Evolutionary conservation across 2,888 invertebrate genomes (phyloP).

Genomic region (Catocala sponsa): DNA sequence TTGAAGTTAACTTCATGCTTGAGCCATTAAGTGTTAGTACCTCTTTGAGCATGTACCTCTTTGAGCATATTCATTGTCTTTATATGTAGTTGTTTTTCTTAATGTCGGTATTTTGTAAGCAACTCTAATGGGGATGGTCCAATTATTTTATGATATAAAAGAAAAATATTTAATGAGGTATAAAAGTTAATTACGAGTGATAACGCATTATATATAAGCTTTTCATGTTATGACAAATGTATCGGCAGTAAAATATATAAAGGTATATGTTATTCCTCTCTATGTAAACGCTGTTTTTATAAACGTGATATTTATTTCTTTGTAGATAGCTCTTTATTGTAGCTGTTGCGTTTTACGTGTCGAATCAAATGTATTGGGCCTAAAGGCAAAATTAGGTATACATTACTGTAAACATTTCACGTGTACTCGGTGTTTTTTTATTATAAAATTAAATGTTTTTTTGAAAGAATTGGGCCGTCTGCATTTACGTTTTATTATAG

Average conservation of each 20-base stretch:
- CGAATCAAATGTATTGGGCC: slow-evolving; percentile 32
- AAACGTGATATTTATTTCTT: slow-evolving; percentile 24
- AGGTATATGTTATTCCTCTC: slow-evolving; percentile 29
- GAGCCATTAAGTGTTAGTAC: slow-evolving; percentile 66
- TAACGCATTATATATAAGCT: slow-evolving; percentile 27
- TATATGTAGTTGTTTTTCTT: slow-evolving; percentile 68
- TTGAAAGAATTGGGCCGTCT: slow-evolving; percentile 69
- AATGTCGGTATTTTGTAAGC: slow-evolving; percentile 62
- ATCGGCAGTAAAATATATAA: slow-evolving; percentile 23
- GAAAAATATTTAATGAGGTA: slow-evolving; percentile 23
- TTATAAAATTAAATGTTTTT: slow-evolving; percentile 42
- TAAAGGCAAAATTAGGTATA: slow-evolving; percentile 35
- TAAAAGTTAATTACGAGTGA: slow-evolving; percentile 25
- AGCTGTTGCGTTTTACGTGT: slow-evolving; percentile 26
- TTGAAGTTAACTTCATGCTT: slow-evolving; percentile 68
- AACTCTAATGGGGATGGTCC: slow-evolving; percentile 70
- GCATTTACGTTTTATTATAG: slow-evolving; percentile 63
- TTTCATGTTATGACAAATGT: slow-evolving; percentile 30
- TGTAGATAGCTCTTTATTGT: slow-evolving; percentile 25
- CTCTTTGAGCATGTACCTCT: slow-evolving; percentile 65
- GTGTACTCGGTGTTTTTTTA: slow-evolving; percentile 28
- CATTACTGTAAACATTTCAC: slow-evolving; percentile 29
- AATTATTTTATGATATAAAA: slow-evolving; percentile 55
- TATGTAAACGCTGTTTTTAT: slow-evolving; percentile 40
- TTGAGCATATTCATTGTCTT: slow-evolving; percentile 62